phyloP scores from a whole-genome alignment of 2,113 vertebrate species.

The Xiphias gladius region DNA sequence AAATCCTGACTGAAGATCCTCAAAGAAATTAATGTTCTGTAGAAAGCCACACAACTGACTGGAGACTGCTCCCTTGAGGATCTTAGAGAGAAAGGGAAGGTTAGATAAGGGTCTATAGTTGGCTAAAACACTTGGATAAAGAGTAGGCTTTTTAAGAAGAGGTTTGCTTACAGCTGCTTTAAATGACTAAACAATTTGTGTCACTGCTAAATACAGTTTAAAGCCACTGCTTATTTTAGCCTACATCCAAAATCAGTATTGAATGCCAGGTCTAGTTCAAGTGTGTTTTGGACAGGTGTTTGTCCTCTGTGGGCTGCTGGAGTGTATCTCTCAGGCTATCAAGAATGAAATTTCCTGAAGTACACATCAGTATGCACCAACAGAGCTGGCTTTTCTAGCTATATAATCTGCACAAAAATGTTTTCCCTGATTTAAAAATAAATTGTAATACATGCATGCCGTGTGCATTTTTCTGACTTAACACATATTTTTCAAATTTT shows the following conservation, averaged over 20 bases:
- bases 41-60: too few species aligned
- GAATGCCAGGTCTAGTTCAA: conserved; percentile 58
- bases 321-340: conserved; percentile 56
- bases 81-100: too few species aligned
- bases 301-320: conserved; percentile 63
- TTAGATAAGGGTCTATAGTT: too few species aligned
- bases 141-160: too few species aligned
- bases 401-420: background rate
- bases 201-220: conserved; percentile 37
- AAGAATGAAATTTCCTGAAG: conserved; percentile 56
- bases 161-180: too few species aligned
- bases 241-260: conserved; percentile 35
- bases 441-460: background rate
- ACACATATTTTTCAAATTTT: background rate
- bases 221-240: conserved; percentile 50
- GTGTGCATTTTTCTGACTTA: background rate
- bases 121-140: too few species aligned
- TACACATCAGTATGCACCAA: conserved; percentile 33
- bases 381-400: conserved; percentile 1
- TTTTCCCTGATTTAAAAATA: conserved; percentile 12
- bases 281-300: conserved; percentile 67
- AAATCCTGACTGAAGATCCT: too few species aligned
- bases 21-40: too few species aligned
- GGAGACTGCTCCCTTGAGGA: too few species aligned
- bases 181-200: background rate